A percentile compares a stretch with the other conserved stretches of the same genome.
These are phyloP conservation scores for Antheraea assamensis DNA, from an alignment of 2,888 invertebrate genomes.

Conservation along the genomic window DNA sequence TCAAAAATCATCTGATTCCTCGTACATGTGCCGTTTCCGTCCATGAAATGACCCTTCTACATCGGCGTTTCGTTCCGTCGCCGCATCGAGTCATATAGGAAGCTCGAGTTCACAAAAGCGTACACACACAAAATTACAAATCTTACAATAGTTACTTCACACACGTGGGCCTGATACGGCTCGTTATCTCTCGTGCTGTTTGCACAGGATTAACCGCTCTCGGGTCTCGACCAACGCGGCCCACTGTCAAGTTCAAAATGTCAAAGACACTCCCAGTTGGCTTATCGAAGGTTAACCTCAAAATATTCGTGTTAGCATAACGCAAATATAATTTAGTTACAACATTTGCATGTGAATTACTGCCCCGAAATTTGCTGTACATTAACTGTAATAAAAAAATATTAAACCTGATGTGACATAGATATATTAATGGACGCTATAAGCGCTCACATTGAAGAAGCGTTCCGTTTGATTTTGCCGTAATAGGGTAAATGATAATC, in stretches of 20 bases:
- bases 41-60: constrained; percentile 36
- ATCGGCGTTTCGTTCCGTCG: constrained; percentile 19
- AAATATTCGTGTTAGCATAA: constrained; percentile 30
- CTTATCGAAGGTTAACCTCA: constrained; percentile 43
- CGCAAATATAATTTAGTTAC: constrained; percentile 18
- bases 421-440: too few relatives aligned
- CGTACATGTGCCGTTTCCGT: constrained; percentile 23
- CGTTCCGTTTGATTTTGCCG: too few relatives aligned
- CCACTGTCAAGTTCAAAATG: constrained; percentile 79
- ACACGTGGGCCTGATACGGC: constrained; percentile 49
- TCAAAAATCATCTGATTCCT: constrained; percentile 2
- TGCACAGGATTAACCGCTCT: constrained; percentile 59
- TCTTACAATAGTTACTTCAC: constrained; percentile 34
- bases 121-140: constrained; percentile 23
- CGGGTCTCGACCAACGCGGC: constrained; percentile 43
- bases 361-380: not conserved
- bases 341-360: not conserved
- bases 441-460: too few relatives aligned
- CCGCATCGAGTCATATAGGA: not conserved
- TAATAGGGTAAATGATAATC: too few relatives aligned
- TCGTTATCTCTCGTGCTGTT: constrained; percentile 59
- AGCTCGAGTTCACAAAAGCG: constrained; percentile 14
- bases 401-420: too few relatives aligned
- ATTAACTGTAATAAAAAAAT: not conserved
- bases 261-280: constrained; percentile 54